Base-by-base conservation (phyloP, 1,140 invertebrate species). In the Magallana ariakensis region DNA sequence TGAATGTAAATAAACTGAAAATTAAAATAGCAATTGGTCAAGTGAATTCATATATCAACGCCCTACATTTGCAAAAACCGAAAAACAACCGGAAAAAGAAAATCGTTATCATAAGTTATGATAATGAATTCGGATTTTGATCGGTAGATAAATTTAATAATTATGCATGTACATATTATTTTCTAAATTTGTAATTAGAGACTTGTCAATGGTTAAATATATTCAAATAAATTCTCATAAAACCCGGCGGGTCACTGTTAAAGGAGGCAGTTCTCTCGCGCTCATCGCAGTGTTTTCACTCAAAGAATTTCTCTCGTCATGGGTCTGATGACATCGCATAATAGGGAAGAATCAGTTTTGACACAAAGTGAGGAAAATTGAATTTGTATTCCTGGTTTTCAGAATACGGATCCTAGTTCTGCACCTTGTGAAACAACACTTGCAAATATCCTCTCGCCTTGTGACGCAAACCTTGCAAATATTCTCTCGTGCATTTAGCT, bases 151-250 rank as follows among this genome's bases (percentile, higher is more conserved):
- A 26, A 11, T 22, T 19, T 70, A n/a, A 60, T 60, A 11, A 70
- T 70, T 70, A 70, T 70, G 66, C 66, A 70, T 70, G 66, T 22
- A 70, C n/a, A 70, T 70, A 70, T 70, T 70, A 70, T 70, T 19
- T 70, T 70, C 66, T 70, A 70, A 70, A 70, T 70, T 70, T 70
- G 66, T 70, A 70, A 70, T 70, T 70, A 70, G 66, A 19, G 26
- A 66, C 62, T 66, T 22, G 16, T 66, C 62, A 66, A 22, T 66
- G 62, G 33, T 33, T 22, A 70, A 70, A 70, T 70, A 22, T 70
- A 70, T 70, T 70, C 66, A 70, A 70, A 70, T 70, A 70, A 70
- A 19, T 70, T 70, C 66, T 70, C 66, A 26, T 70, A 70, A 70
- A 70, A 70, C n/a, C 66, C 66, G 8, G 13, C 22, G 66, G 66